Conservation (phyloP, 2,113 vertebrate genomes). For the Thryonomys swinderianus region DNA sequence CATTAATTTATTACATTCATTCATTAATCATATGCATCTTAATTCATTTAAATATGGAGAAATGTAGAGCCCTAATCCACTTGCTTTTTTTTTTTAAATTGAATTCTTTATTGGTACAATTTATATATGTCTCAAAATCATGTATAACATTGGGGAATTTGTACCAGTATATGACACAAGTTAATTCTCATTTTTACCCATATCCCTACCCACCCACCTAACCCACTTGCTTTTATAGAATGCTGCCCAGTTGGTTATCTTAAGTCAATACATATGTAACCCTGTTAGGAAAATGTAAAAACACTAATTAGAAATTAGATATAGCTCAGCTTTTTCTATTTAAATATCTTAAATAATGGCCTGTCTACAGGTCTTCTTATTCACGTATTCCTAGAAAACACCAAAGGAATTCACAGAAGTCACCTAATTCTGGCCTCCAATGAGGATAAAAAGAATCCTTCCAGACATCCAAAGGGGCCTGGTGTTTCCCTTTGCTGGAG, state of each 20-base stretch:
- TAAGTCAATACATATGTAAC: neutral
- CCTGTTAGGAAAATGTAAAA: neutral
- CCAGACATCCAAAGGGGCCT: neutral
- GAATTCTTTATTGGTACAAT: too few relatives aligned
- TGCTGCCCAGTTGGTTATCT: neutral
- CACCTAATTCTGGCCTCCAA: neutral
- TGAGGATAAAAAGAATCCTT: neutral
- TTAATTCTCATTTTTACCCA: too few relatives aligned
- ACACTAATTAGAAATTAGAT: neutral
- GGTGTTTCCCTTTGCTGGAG: neutral
- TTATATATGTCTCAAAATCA: too few relatives aligned
- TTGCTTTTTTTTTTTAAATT: too few relatives aligned
- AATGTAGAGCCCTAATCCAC: neutral
- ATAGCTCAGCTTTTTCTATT: neutral
- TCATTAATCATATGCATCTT: neutral
- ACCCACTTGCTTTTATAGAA: neutral
- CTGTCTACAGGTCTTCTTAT: neutral
- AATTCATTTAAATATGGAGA: neutral
- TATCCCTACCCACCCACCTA: too few relatives aligned
- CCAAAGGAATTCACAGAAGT: neutral
- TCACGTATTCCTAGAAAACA: neutral
- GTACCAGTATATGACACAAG: too few relatives aligned
- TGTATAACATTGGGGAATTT: too few relatives aligned
- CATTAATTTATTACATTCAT: neutral
- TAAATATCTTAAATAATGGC: neutral